Evolutionary conservation across 2,797 vertebrate species (phyloP).

Genomic region (Natrix natrix): DNA sequence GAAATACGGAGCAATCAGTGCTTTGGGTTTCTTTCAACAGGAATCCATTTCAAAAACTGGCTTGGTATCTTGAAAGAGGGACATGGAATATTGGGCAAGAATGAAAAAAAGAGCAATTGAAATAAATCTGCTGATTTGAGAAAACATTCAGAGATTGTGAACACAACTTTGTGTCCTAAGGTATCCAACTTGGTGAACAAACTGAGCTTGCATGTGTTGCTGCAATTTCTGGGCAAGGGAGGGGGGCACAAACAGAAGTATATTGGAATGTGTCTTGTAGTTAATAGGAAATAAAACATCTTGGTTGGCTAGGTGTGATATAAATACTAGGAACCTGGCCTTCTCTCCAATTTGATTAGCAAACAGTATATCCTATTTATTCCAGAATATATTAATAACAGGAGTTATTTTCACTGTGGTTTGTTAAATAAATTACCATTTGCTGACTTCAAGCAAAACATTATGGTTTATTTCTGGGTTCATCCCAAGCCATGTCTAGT

Average conservation of each 20-base stretch:
- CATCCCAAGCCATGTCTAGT: background rate
- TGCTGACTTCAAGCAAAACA: background rate
- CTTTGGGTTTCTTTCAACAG: background rate
- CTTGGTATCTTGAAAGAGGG: background rate
- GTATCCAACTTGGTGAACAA: background rate
- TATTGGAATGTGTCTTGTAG: background rate
- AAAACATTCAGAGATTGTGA: background rate
- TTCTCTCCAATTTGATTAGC: background rate
- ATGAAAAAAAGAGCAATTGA: background rate
- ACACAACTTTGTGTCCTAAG: background rate
- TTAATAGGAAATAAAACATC: background rate
- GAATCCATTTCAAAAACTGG: background rate
- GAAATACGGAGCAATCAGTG: background rate
- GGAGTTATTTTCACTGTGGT: background rate
- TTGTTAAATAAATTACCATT: background rate
- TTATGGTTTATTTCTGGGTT: background rate
- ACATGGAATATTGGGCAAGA: background rate
- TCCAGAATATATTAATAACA: background rate
- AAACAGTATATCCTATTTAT: background rate
- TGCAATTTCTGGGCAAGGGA: background rate
- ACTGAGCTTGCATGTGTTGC: background rate
- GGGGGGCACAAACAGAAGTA: too few relatives aligned
- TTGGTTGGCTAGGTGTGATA: background rate
- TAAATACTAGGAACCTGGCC: background rate
- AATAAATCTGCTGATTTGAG: background rate